Percentiles rank a stretch among this genome's conserved stretches.
These are phyloP conservation scores for Myotis daubentonii DNA, from an alignment of 2,797 vertebrate species.

Conservation along the genomic window DNA sequence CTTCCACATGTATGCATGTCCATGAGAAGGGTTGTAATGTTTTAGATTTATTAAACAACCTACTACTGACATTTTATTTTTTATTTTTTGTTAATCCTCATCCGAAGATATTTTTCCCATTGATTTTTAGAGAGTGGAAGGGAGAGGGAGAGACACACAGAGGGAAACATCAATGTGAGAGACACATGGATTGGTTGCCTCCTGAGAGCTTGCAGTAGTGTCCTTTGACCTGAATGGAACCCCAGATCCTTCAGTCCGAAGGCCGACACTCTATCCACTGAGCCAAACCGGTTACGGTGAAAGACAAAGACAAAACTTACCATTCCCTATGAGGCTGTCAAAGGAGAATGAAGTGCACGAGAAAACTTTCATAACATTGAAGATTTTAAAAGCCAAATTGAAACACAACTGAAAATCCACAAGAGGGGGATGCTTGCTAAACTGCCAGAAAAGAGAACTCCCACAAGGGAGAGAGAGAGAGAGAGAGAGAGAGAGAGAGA, in stretches of 20 bases:
- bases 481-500: no score
- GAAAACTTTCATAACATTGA: constrained; percentile 29
- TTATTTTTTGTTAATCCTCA: no score
- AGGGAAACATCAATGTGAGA: no score
- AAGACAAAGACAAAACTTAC: constrained; percentile 34
- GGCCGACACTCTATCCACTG: no score
- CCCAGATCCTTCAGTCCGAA: no score
- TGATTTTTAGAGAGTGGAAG: no score
- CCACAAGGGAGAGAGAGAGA: background rate
- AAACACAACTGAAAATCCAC: constrained; percentile 64
- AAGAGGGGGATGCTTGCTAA: constrained; percentile 75
- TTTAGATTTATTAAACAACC: constrained; percentile 39
- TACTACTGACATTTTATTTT: background rate
- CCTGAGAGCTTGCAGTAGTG: no score
- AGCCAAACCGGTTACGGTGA: background rate
- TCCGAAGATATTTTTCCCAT: no score
- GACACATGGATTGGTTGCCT: no score
- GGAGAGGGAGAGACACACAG: no score
- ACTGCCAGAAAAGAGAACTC: constrained; percentile 12
- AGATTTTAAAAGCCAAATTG: background rate
- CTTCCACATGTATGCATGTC: background rate
- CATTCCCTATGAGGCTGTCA: background rate
- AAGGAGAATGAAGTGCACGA: constrained; percentile 6
- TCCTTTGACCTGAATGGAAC: no score
- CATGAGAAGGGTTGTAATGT: background rate